These are phyloP conservation scores for Panorpa germanica DNA, from an alignment of 2,888 invertebrate genomes.

Conservation along the genomic window DNA sequence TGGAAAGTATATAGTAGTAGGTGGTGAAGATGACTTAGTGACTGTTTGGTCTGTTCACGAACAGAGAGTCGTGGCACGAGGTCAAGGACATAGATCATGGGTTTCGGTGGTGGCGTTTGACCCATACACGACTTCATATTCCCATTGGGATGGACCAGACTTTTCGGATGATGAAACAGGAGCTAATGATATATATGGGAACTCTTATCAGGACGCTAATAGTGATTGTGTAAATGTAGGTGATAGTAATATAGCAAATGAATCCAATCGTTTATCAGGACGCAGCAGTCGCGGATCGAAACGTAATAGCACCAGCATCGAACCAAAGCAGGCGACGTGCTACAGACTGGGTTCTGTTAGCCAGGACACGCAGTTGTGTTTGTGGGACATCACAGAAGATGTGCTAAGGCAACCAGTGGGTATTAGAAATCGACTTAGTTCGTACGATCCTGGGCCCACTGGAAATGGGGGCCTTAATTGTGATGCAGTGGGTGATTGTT, in stretches of 20 bases:
- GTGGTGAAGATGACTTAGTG: slow-evolving; percentile 96
- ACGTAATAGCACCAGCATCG: slow-evolving; percentile 16
- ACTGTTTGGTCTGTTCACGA: slow-evolving; percentile 93
- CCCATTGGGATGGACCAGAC: slow-evolving; percentile 33
- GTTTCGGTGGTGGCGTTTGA: slow-evolving; percentile 93
- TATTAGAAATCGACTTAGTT: slow-evolving; percentile 12
- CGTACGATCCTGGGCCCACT: slow-evolving; percentile 11
- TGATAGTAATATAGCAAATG: slow-evolving; percentile 16
- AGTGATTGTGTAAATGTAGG: slow-evolving; percentile 19
- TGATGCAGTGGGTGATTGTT: slow-evolving; percentile 20
- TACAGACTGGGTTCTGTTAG: slow-evolving; percentile 87
- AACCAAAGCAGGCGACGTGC: slow-evolving; percentile 39
- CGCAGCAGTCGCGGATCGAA: slow-evolving; percentile 12
- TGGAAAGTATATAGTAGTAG: slow-evolving; percentile 84
- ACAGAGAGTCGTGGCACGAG: slow-evolving; percentile 86
- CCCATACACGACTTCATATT: slow-evolving; percentile 60
- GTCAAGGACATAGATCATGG: slow-evolving; percentile 97
- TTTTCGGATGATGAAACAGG: slow-evolving; percentile 37
- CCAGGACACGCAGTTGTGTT: slow-evolving; percentile 92
- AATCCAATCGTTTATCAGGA: slow-evolving; percentile 14
- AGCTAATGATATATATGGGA: slow-evolving; percentile 19
- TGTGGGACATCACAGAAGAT: slow-evolving; percentile 98
- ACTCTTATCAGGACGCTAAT: slow-evolving; percentile 14
- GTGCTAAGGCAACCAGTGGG: slow-evolving; percentile 53
- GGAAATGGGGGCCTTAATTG: slow-evolving; percentile 15